Evolutionary conservation across 1,140 invertebrate species (phyloP), one percentile per base, ranked within the genome.

Genomic region (Zophobas atratus): DNA sequence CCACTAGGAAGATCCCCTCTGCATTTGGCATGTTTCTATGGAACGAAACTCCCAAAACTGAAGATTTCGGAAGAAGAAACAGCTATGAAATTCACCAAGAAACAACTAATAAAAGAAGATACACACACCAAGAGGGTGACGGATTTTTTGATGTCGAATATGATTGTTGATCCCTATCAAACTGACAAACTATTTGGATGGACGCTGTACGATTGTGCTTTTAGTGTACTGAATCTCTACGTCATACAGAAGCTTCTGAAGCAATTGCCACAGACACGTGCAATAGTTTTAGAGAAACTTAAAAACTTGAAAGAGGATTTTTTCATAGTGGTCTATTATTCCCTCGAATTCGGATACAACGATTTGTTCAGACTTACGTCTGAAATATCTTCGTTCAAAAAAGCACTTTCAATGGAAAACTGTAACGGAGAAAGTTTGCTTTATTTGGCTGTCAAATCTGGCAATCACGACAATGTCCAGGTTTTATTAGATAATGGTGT

Each of bases 401-500:
- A n/a, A 43, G 8, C 2, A 1, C 1, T 67, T 1, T 43, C 2
- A 0, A 43, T 32, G 8, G 38, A 67, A 32, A 6, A 67, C 39
- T 67, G n/a, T 2, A 70, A 55, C 38, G 75, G 67, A 3, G 63
- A 77, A 71, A 77, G 33, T 55, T 39, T 70, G 1, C 63, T 77
- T 0, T 43, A 77, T 57, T 20, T 77, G 55, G 75, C 75, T 1
- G 75, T 55, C 2, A 77, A 71, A 57, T 77, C 53, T 32, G 67
- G 67, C 1, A 71, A 53, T 41, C 41, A 55, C 6, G 35, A 53
- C 20, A 77, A 46, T 20, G 38, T 70, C 20, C 36, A 35, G 33
- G 20, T 77, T 8, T 38, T 77, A 1, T 33, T 77, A 0, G 63
- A 77, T 43, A 33, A 71, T n/a, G 75, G 75, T 57, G 67, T 39